These are phyloP conservation scores for Excalfactoria chinensis DNA, from an alignment of 2,113 vertebrate genomes.

Conservation along the genomic window DNA sequence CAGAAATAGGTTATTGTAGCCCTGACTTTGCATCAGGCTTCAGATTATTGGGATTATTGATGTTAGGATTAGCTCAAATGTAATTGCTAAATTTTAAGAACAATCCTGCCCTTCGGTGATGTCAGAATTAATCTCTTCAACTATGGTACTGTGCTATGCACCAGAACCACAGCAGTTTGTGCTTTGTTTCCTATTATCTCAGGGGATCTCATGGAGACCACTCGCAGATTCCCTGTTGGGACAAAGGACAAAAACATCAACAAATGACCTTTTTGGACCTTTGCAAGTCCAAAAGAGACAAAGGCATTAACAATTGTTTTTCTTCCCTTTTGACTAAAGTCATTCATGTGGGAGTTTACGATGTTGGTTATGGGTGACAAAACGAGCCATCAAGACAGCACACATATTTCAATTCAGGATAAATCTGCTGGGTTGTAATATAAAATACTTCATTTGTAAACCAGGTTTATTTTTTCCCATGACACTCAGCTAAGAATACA, in stretches of 20 bases:
- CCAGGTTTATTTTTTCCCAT: not conserved
- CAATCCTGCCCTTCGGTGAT: conserved; percentile 11
- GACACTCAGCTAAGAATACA: not conserved
- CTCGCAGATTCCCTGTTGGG: not conserved
- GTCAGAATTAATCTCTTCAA: conserved; percentile 37
- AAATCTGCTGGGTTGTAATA: not conserved
- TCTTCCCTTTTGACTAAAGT: not conserved
- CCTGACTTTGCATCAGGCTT: not conserved
- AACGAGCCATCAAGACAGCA: not conserved
- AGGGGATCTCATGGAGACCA: not conserved
- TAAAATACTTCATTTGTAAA: not conserved
- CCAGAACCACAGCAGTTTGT: not conserved
- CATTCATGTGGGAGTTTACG: not conserved
- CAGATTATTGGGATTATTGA: not conserved
- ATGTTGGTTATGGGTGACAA: not conserved
- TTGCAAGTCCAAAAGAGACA: not conserved
- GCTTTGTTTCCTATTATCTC: not conserved
- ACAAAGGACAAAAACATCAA: not conserved
- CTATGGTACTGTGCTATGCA: not conserved
- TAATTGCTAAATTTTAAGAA: conserved; percentile 6
- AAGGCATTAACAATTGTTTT: not conserved
- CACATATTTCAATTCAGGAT: not conserved
- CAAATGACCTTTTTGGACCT: not conserved
- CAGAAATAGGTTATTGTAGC: not conserved
- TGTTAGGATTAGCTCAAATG: not conserved